Evolutionary conservation across 2,113 vertebrate species (phyloP), one percentile per base, ranked within the genome.

Genomic region (Dissostichus mawsoni): DNA sequence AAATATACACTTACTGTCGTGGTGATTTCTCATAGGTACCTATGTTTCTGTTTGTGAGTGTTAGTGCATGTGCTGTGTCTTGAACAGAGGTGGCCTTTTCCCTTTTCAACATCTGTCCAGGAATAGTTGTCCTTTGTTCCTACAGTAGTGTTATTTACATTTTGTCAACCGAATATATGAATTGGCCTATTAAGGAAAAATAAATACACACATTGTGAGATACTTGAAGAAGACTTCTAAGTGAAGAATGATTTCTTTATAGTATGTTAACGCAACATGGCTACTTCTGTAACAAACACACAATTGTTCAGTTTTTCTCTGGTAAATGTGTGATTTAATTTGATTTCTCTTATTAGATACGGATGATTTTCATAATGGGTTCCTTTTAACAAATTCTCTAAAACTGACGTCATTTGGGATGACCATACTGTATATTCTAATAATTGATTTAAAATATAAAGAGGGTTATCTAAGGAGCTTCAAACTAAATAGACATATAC

Each of bases 1-100:
- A 80, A 82, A 89, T 83, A 83, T 70, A 80, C 74, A 62, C 41
- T 55, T 20, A 56, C 83, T 90, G 80, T 90, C 72, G 71, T 93
- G 78, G 84, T 91, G 69, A 44, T 92, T 92, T 94, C 73, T 91
- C 29, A 12, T 59, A 90, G 89, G 85, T 90, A 90, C 76, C 62
- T 80, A 20, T 76, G 66, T 81, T 50, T 80, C 12, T 78, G 53
- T 81, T 33, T 78, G 57, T 89, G 63, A 50, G 76, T 69, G 58
- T 83, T 17, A 5, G 66, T 90, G 81, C 55, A 47, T 47, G 17
- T 86, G 69, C 50, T 64, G 81, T 84, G 48, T 76, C 6, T 63
- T 58, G 45, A 83, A 51, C 77, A 67, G 33, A 76, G 23, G 36
- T 56, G 44, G 45, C 52, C 52, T n/a, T 80, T n/a, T 23, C 41